Evolutionary conservation across 92 coral and sea anemone species (phyloP), one percentile per base, ranked within the genome.

Genomic region (Parazoanthus swiftii): DNA sequence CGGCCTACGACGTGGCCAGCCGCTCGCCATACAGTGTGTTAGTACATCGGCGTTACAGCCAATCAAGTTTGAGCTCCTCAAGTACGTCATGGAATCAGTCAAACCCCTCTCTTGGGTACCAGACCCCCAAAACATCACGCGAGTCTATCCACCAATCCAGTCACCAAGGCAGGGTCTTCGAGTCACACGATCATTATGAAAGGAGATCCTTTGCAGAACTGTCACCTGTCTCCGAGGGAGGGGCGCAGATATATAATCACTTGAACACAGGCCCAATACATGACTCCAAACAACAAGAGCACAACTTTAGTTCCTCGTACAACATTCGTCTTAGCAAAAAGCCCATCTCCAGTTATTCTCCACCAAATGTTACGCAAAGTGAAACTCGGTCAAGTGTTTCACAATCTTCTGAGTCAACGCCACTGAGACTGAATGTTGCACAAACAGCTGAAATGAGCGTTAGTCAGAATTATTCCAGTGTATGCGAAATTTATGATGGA

Each of bases 71-170:
- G 21, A 95, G 98, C 85, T 95, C 98, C 9, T 95, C 98, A 35
- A 95, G 92, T 78, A 92, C 98, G 4, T 95, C 98, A 29, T 95
- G 95, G 95, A 95, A 92, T 66, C 97, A 93, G 67, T 93, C 98
- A 18, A 77, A 90, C 63, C 85, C 81, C 16, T 85, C 85, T 63
- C 81, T 89, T 86, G 86, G 94, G 51, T 48, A 81, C 70, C 87
- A 68, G 73, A 80, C 92, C 89, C 72, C 86, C 44, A 80, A 77
- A 71, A 76, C 86, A 72, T 84, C 87, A 72, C 78, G 87, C 1
- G 87, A 84, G 65, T 84, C 87, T 46, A 84, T 84, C 43, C 79
- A 84, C 42, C 87, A 70, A 29, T 50, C 87, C 58, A 66, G 42
- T 33, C 87, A 29, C 56, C 87, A 84, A 21, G 67, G 66, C 15